These are phyloP conservation scores for Thelaira solivaga DNA, from an alignment of 2,888 invertebrate genomes.

Conservation along the genomic window DNA sequence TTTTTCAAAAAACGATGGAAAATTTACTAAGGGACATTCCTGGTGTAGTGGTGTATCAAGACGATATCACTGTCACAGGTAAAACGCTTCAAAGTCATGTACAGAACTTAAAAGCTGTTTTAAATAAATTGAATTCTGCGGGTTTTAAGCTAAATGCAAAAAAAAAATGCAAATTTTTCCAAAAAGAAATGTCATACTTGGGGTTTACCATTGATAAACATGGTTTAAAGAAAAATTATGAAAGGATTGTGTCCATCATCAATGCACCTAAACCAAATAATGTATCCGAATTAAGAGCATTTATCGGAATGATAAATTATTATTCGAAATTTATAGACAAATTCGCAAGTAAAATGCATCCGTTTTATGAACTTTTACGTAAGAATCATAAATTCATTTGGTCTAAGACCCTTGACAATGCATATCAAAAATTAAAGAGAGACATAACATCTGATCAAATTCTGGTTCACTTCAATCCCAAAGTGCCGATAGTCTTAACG, in stretches of 20 bases:
- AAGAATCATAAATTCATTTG: constrained; percentile 13
- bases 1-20: constrained; percentile 54
- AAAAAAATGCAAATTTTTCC: constrained; percentile 29
- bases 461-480: constrained; percentile 25
- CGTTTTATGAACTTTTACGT: neutral
- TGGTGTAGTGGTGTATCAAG: constrained; percentile 9
- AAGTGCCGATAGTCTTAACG: constrained; percentile 12
- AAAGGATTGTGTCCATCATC: too few species aligned
- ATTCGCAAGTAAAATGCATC: too few species aligned
- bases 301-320: too few species aligned
- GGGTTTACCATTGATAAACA: too few species aligned
- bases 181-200: too few species aligned
- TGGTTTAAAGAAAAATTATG: too few species aligned
- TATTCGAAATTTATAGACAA: too few species aligned
- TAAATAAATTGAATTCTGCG: constrained; percentile 49
- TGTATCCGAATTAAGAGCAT: too few species aligned
- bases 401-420: too few species aligned
- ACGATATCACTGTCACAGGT: constrained; percentile 15
- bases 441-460: constrained; percentile 24
- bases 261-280: too few species aligned
- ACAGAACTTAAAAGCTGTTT: neutral
- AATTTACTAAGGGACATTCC: constrained; percentile 34
- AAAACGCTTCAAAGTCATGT: neutral
- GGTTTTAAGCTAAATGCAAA: constrained; percentile 2
- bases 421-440: constrained; percentile 17